Conservation (phyloP, 2,888 invertebrate genomes). For the Coecobrya sp. region DNA sequence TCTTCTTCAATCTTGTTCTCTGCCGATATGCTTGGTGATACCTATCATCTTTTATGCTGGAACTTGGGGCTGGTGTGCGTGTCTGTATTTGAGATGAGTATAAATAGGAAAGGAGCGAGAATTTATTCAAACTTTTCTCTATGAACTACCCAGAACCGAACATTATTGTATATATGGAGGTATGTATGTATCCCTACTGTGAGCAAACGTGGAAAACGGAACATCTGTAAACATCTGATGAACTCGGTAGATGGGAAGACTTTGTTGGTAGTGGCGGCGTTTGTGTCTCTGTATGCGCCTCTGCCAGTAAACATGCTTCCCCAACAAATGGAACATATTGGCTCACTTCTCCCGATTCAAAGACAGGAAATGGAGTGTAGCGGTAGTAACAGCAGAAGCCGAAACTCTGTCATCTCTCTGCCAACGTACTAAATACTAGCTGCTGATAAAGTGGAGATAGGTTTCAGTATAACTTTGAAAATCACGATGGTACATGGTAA, state of each 20-base stretch:
- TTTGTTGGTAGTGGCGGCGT: slow-evolving; percentile 26
- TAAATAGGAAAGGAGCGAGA: background rate
- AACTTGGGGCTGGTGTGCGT: background rate
- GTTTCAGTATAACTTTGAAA: slow-evolving; percentile 16
- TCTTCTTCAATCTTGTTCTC: background rate
- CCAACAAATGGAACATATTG: background rate
- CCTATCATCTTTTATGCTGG: background rate
- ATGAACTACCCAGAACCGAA: background rate
- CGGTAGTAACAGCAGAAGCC: background rate
- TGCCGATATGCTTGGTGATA: background rate
- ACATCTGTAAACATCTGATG: slow-evolving; percentile 60
- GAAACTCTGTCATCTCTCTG: background rate
- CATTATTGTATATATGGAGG: background rate
- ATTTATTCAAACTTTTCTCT: slow-evolving; percentile 58
- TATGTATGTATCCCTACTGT: background rate
- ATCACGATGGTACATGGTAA: slow-evolving; percentile 24
- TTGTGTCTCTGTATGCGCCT: background rate
- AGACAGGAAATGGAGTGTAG: slow-evolving; percentile 28
- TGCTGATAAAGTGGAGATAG: slow-evolving; percentile 22
- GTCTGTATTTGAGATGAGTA: slow-evolving; percentile 10
- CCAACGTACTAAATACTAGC: background rate
- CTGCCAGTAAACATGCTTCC: slow-evolving; percentile 23
- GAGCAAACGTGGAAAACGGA: slow-evolving; percentile 59
- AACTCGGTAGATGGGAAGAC: background rate
- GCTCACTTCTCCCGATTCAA: background rate